phyloP scores from a whole-genome alignment of 1,140 invertebrate species.

The Camponotus vicinus region DNA sequence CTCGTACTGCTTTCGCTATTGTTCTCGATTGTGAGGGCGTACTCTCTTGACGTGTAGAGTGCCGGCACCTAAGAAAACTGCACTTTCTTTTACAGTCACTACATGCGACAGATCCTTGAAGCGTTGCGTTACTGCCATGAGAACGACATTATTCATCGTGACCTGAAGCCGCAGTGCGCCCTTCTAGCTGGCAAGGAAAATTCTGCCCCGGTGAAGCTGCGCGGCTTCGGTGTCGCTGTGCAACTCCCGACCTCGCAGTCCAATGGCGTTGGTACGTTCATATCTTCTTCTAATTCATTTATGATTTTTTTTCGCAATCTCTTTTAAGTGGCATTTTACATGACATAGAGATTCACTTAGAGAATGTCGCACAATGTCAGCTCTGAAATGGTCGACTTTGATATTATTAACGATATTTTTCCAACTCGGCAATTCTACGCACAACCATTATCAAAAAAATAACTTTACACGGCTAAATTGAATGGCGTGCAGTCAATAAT shows the following conservation, averaged over 20 bases:
- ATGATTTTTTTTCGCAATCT: constrained; percentile 56
- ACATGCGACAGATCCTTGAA: constrained; percentile 98
- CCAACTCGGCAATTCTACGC: constrained; percentile 14
- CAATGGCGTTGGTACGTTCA: constrained; percentile 90
- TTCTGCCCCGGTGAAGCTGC: constrained; percentile 98
- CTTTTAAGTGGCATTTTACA: constrained; percentile 25
- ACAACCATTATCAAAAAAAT: constrained; percentile 4
- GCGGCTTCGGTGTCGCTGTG: constrained; percentile 98
- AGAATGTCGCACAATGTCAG: constrained; percentile 75
- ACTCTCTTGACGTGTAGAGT: constrained; percentile 8
- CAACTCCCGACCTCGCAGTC: constrained; percentile 93
- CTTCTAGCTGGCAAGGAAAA: constrained; percentile 98
- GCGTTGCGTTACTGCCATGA: constrained; percentile 98
- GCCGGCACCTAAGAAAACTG: constrained; percentile 45
- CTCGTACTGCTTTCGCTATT: constrained; percentile 3
- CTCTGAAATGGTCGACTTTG: constrained; percentile 42
- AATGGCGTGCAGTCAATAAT: background rate
- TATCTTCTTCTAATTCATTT: constrained; percentile 58
- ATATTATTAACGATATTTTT: constrained; percentile 44
- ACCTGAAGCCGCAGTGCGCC: constrained; percentile 98
- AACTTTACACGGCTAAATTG: background rate
- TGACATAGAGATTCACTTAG: constrained; percentile 32
- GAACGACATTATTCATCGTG: constrained; percentile 98
- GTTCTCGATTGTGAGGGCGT: constrained; percentile 14
- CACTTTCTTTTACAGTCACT: constrained; percentile 92